Evolutionary conservation across 2,888 invertebrate species (phyloP), one percentile per base, ranked within the genome.

Genomic region (Mylabris sibirica): DNA sequence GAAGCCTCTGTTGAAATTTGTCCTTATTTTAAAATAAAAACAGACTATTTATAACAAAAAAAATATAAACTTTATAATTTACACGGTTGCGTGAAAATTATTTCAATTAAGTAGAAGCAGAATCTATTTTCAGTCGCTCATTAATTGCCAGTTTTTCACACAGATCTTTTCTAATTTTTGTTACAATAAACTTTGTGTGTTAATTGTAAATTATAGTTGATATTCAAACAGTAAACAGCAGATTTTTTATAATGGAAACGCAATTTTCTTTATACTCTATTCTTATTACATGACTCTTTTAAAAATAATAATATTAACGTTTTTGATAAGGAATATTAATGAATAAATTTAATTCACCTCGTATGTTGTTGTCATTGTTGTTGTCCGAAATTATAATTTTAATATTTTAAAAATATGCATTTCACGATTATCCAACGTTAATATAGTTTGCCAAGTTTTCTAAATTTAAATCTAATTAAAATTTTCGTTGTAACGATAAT

Each of bases 391-490:
- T 44, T 44, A n/a, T 44, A 44, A 44, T 17, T 44, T 44, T 6
- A 44, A 44, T 44, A 11, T 44, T 44, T 44, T 17, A 44, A 38
- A 30, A 30, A 30, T 30, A 30, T 30, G 30, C 38, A 38, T 12
- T 38, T 38, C 38, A 38, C 14, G 14, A 38, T 38, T 44, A 44
- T 44, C 4, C n/a, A 44, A 12, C 14, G 11, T 12, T 44, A 6
- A 17, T 17, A 17, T n/a, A 44, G 44, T 44, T 44, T 44, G 44
- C 44, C 44, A 44, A 44, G 44, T 44, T 44, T 44, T 44, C 44
- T 44, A 44, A 44, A 44, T 44, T 44, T 44, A 44, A 44, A 44
- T 44, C 44, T 44, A 44, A 44, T 44, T 44, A 44, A 44, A 44
- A 44, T 44, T 17, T n/a, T 30, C 30, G 30, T 30, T 30, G 30